Conservation (phyloP, 2,113 vertebrate genomes). For the Poecile atricapillus region DNA sequence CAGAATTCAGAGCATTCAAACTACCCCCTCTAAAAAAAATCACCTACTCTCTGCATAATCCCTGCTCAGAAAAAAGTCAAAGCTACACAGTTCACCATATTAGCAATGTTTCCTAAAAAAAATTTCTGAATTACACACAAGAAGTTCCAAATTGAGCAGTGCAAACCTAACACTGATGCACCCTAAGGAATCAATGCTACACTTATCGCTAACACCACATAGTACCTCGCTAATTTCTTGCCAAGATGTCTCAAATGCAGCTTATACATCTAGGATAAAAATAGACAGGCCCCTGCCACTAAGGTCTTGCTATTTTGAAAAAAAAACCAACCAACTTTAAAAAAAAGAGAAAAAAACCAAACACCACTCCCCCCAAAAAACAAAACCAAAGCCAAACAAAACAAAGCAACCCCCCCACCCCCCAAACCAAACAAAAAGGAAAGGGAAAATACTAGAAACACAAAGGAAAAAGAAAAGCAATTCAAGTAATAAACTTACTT, state of each 20-base stretch:
- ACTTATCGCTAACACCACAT: not conserved
- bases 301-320: not conserved
- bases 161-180: not conserved
- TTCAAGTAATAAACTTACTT: not conserved
- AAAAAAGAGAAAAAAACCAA: not conserved
- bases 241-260: not conserved
- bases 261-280: not conserved
- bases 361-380: fast-evolving
- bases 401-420: not conserved
- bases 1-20: not conserved
- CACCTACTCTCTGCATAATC: not conserved
- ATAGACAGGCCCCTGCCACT: not conserved
- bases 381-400: not conserved
- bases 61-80: not conserved
- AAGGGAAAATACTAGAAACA: not conserved
- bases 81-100: not conserved
- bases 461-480: not conserved
- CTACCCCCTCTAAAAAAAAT: not conserved
- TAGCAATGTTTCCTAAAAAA: not conserved
- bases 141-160: not conserved
- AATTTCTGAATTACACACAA: not conserved
- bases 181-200: not conserved
- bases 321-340: fast-evolving
- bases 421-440: not conserved
- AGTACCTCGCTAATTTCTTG: not conserved